Percentiles rank a stretch among this genome's conserved stretches.
These are phyloP conservation scores for Strigops habroptila DNA, from an alignment of 2,113 vertebrate species.

Conservation along the genomic window DNA sequence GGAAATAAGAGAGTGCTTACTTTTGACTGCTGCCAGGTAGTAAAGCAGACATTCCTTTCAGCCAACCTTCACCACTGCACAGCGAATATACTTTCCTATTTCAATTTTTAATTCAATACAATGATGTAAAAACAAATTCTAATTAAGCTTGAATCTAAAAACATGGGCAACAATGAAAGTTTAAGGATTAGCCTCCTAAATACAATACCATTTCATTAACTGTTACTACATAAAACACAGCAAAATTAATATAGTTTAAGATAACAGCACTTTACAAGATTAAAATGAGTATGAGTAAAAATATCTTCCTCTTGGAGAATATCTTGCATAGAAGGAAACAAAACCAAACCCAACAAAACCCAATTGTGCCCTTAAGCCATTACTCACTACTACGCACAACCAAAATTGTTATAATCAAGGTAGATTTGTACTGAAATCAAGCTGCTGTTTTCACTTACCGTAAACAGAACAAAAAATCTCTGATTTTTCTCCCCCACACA, in stretches of 20 bases:
- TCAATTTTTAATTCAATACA: background rate
- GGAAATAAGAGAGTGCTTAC: constrained; percentile 5
- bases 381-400: background rate
- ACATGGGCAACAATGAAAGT: background rate
- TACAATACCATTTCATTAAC: no score
- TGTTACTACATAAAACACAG: background rate
- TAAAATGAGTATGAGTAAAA: background rate
- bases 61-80: background rate
- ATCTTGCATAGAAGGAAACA: background rate
- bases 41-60: background rate
- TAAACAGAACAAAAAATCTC: constrained; percentile 97
- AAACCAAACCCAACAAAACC: background rate
- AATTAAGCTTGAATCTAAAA: background rate
- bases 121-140: background rate
- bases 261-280: background rate
- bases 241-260: background rate
- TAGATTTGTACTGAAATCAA: background rate
- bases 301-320: background rate
- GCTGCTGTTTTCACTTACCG: constrained; percentile 77
- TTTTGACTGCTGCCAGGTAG: background rate
- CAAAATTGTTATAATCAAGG: background rate
- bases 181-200: background rate
- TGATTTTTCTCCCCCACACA: constrained; percentile 97
- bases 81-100: background rate
- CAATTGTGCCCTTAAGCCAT: background rate